Evolutionary conservation across 2,113 vertebrate genomes (phyloP).

Genomic region (Pyxicephalus adspersus): DNA sequence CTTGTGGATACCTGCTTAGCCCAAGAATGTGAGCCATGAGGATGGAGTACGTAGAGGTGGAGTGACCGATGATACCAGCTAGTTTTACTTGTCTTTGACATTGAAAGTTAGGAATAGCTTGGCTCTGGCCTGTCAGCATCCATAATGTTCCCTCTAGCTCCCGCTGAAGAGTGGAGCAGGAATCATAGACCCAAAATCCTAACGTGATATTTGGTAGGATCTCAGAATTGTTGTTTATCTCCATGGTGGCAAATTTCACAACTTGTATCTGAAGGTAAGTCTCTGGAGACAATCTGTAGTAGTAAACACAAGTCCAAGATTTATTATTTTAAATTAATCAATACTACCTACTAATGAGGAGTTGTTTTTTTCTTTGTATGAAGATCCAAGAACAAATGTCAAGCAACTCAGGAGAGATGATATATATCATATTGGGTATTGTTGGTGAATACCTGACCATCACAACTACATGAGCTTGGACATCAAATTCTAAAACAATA

Average conservation of each 20-base stretch:
- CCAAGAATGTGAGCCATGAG: constrained; percentile 55
- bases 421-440: too few species aligned
- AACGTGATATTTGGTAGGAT: constrained; percentile 45
- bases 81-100: constrained; percentile 4
- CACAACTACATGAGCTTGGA: too few species aligned
- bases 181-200: constrained; percentile 43
- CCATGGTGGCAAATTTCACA: constrained; percentile 47
- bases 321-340: background rate
- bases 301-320: background rate
- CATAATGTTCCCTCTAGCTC: constrained; percentile 15
- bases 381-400: background rate
- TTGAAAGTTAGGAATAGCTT: background rate
- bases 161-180: constrained; percentile 4
- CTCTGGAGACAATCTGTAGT: constrained; percentile 12
- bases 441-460: too few species aligned
- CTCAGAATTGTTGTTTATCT: background rate
- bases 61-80: constrained; percentile 51
- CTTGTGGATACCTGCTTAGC: constrained; percentile 51
- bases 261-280: constrained; percentile 30
- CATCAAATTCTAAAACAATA: too few species aligned
- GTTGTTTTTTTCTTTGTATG: background rate
- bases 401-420: too few species aligned
- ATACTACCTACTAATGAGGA: background rate
- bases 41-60: constrained; percentile 50
- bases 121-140: constrained; percentile 27